These are phyloP conservation scores for Caenorhabditis panamensis DNA, from an alignment of 2,888 invertebrate genomes.

Conservation along the genomic window DNA sequence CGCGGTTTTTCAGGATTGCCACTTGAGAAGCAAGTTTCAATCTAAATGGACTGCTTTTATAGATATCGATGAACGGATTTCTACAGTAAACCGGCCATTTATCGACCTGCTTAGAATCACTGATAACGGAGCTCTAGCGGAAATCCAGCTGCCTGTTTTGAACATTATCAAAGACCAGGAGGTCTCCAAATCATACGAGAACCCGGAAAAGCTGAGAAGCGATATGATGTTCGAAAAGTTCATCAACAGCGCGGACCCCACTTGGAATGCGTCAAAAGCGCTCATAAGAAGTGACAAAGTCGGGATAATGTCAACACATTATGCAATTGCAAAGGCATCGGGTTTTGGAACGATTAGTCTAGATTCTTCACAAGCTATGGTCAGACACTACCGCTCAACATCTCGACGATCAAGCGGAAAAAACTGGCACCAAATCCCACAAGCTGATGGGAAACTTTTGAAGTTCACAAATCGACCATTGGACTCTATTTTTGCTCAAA, in stretches of 20 bases:
- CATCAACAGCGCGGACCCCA: constrained; percentile 9
- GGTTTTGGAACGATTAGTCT: constrained; percentile 15
- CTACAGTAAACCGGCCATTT: not conserved
- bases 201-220: not conserved
- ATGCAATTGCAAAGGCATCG: constrained; percentile 13
- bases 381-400: constrained; percentile 10
- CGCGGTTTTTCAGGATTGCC: constrained; percentile 40
- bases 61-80: constrained; percentile 50
- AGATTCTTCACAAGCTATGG: not conserved
- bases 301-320: constrained; percentile 38
- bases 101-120: not conserved
- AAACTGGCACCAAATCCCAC: not conserved
- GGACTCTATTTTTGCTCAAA: not conserved
- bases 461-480: constrained; percentile 1
- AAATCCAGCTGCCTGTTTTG: constrained; percentile 23
- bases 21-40: constrained; percentile 34
- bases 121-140: constrained; percentile 12
- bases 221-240: constrained; percentile 27
- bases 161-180: constrained; percentile 38
- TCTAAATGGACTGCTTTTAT: constrained; percentile 54
- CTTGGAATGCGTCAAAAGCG: constrained; percentile 38
- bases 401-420: not conserved
- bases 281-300: constrained; percentile 43
- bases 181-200: constrained; percentile 6
- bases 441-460: not conserved